Percentiles rank a stretch among this genome's conserved stretches.
phyloP scores from a whole-genome alignment of 2,797 vertebrate species.

The Ibycter americanus region DNA sequence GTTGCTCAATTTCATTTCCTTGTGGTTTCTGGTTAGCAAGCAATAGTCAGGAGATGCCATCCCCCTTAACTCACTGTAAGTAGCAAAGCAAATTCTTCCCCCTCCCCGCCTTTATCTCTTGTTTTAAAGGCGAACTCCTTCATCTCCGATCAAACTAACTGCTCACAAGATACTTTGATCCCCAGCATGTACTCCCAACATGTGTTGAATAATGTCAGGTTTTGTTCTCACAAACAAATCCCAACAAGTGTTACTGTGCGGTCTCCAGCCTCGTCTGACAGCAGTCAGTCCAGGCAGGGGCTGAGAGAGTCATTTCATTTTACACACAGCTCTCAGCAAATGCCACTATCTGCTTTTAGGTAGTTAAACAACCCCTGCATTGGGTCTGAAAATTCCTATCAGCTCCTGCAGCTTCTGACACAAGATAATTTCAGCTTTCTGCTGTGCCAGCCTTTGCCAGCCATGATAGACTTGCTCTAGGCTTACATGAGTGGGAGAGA shows the following conservation, averaged over 20 bases:
- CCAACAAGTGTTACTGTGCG: background rate
- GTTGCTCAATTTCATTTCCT: constrained; percentile 22
- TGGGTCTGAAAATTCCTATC: background rate
- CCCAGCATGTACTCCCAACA: background rate
- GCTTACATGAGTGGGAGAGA: background rate
- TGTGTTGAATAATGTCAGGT: background rate
- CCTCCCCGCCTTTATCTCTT: background rate
- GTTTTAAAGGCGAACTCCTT: background rate
- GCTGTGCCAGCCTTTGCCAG: background rate
- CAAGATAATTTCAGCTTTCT: background rate
- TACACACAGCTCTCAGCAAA: background rate
- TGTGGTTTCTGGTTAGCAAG: constrained; percentile 9
- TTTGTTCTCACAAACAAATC: constrained; percentile 11
- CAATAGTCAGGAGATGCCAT: constrained; percentile 4
- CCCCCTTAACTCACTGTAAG: background rate
- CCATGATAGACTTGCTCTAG: background rate
- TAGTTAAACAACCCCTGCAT: constrained; percentile 3
- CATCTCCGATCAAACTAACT: background rate
- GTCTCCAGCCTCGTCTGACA: background rate
- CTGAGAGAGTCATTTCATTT: background rate
- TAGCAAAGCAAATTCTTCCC: background rate
- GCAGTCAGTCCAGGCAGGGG: background rate
- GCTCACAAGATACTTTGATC: background rate
- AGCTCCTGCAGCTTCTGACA: background rate
- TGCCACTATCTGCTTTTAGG: constrained; percentile 7